Evolutionary conservation across 2,888 invertebrate genomes (phyloP).

Genomic region (Xestia xanthographa): DNA sequence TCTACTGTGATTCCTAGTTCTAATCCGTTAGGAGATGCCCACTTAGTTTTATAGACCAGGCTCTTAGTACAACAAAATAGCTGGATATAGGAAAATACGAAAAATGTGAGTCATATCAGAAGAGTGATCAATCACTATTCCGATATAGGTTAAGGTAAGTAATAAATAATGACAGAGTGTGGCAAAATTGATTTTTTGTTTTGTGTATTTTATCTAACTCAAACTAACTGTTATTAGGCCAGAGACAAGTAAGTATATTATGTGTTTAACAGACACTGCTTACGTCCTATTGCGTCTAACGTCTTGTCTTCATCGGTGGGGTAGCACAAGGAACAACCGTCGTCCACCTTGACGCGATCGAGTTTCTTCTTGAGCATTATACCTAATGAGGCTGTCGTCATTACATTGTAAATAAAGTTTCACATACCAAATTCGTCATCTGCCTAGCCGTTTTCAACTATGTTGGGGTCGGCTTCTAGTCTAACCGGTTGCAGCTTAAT

Average conservation of each 20-base stretch:
- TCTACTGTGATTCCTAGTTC: background rate
- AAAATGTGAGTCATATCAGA: background rate
- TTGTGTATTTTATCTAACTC: background rate
- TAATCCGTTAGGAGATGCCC: background rate
- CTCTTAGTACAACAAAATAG: background rate
- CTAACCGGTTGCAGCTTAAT: background rate
- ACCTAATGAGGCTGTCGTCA: background rate
- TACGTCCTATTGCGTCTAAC: background rate
- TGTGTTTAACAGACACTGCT: background rate
- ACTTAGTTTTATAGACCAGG: background rate
- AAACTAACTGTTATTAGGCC: background rate
- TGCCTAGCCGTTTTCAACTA: background rate
- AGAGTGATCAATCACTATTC: background rate
- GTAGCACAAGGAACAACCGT: background rate
- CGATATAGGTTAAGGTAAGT: background rate
- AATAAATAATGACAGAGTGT: background rate
- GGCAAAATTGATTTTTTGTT: background rate
- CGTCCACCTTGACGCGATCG: constrained; percentile 1
- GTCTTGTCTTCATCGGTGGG: background rate
- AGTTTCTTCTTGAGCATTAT: background rate
- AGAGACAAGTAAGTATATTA: background rate
- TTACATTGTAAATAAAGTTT: background rate
- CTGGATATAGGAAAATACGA: background rate
- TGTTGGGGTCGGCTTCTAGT: background rate
- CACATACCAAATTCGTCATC: background rate